These are phyloP conservation scores for Branchinecta lynchi DNA, from an alignment of 1,140 invertebrate species.

Conservation along the genomic window DNA sequence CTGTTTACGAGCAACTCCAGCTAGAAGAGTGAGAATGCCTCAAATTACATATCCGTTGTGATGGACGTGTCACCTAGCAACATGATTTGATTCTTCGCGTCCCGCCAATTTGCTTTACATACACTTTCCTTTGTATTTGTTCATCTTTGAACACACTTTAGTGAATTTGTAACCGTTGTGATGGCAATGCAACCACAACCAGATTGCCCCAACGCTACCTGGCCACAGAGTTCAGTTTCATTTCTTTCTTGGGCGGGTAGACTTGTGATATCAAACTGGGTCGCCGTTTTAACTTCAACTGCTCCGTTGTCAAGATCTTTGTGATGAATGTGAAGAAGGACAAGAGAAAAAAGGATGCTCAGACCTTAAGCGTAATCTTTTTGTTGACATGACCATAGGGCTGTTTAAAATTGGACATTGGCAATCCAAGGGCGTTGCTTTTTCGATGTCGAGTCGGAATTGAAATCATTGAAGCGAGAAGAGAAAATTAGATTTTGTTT, in stretches of 20 bases:
- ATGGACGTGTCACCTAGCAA: not conserved
- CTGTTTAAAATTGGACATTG: too few species aligned
- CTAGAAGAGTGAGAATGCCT: too few species aligned
- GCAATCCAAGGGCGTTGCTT: too few species aligned
- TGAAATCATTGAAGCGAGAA: too few species aligned
- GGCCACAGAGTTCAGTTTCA: not conserved
- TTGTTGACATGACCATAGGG: not conserved
- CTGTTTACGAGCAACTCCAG: too few species aligned
- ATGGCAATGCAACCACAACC: not conserved
- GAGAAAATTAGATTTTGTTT: too few species aligned
- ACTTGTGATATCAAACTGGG: not conserved
- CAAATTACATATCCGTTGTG: too few species aligned
- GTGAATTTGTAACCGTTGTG: not conserved
- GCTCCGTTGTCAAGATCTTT: not conserved
- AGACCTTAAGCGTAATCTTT: not conserved
- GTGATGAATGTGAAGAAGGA: constrained; percentile 10
- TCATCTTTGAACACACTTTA: constrained; percentile 2
- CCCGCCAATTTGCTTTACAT: not conserved
- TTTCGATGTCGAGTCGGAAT: too few species aligned
- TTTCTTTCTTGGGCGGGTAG: not conserved
- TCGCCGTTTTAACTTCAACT: not conserved
- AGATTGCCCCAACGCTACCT: too few species aligned
- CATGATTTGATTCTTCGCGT: not conserved
- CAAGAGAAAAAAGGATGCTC: not conserved
- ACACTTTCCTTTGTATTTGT: not conserved